phyloP scores from a whole-genome alignment of 2,113 vertebrate species.

The Paradoxurus hermaphroditus region DNA sequence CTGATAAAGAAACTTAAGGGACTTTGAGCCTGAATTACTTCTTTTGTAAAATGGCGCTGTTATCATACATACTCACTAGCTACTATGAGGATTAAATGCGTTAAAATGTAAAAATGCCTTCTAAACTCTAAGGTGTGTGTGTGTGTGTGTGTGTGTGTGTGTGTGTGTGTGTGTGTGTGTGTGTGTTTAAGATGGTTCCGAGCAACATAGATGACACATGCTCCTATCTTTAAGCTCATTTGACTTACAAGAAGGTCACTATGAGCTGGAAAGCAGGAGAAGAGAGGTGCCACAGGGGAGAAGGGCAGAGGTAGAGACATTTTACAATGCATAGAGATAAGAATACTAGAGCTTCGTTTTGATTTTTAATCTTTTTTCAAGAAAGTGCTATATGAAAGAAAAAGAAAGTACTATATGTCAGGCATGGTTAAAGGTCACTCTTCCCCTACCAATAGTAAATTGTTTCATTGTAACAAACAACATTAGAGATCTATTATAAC shows the following conservation, averaged over 20 bases:
- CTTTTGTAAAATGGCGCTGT: background rate
- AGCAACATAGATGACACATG: background rate
- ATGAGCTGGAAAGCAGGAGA: background rate
- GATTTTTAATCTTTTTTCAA: background rate
- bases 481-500: background rate
- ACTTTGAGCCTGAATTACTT: background rate
- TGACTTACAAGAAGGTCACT: background rate
- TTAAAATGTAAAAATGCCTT: constrained; percentile 4
- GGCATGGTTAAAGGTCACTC: background rate
- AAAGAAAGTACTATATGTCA: background rate
- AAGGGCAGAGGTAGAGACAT: background rate
- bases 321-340: background rate
- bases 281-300: background rate
- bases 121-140: background rate
- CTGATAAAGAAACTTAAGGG: background rate
- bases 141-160: background rate
- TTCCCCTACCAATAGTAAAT: background rate
- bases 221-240: background rate
- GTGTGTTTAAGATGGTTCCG: background rate
- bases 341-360: background rate
- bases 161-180: background rate
- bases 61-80: background rate
- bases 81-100: background rate
- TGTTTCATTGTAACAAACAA: background rate
- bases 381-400: background rate